These are phyloP conservation scores for Pelodiscus sinensis DNA, from an alignment of 2,113 vertebrate species.

Conservation along the genomic window DNA sequence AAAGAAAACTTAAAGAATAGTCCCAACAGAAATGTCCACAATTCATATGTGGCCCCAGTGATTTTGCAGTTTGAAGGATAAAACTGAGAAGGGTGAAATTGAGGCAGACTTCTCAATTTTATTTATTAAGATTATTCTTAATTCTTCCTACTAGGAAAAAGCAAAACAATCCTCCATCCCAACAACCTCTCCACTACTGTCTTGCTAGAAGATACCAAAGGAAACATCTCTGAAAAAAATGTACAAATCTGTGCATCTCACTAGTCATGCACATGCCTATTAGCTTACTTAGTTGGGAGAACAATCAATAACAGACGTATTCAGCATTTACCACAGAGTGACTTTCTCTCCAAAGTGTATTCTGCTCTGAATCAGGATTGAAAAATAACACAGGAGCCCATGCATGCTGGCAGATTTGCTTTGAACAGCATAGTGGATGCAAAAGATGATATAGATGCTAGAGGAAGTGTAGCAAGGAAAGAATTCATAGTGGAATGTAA, in stretches of 20 bases:
- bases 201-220: not conserved
- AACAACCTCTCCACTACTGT: not conserved
- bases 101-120: not conserved
- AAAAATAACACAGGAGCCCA: slow-evolving; percentile 26
- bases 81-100: not conserved
- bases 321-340: not conserved
- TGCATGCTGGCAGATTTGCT: not conserved
- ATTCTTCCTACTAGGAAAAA: slow-evolving; percentile 7
- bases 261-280: not conserved
- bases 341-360: slow-evolving; percentile 33
- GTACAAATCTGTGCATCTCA: not conserved
- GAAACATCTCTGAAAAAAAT: not conserved
- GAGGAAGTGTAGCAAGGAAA: not conserved
- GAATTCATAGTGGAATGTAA: slow-evolving; percentile 1
- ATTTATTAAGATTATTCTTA: slow-evolving; percentile 13
- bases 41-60: not conserved
- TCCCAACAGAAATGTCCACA: slow-evolving; percentile 2
- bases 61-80: too few species aligned
- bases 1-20: not conserved
- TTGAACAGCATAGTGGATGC: not conserved
- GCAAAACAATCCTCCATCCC: not conserved
- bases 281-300: slow-evolving; percentile 11
- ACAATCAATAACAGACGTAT: slow-evolving; percentile 35
- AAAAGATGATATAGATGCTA: not conserved
- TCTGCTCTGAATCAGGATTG: slow-evolving; percentile 6